Evolutionary conservation across 2,113 vertebrate species (phyloP).

Genomic region (Oceanites oceanicus): DNA sequence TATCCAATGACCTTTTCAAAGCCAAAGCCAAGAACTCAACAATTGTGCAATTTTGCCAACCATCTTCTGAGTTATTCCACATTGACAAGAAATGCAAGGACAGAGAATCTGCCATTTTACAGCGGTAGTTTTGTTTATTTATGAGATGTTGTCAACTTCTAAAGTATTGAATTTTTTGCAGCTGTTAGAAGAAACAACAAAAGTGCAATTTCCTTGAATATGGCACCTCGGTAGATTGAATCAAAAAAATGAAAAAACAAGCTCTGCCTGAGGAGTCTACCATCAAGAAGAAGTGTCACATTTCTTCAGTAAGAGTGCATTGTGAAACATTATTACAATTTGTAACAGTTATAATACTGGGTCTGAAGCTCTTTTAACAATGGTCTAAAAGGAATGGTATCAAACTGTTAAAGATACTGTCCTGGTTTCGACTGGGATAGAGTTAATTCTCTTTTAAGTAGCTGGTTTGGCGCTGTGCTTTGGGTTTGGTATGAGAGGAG

Average conservation of each 20-base stretch:
- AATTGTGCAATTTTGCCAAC: not conserved
- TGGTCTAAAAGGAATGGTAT: not conserved
- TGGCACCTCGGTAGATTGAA: not conserved
- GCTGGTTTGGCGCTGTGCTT: too few species aligned
- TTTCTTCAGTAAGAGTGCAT: not conserved
- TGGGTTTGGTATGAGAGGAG: too few species aligned
- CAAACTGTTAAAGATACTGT: not conserved
- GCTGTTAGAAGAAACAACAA: not conserved
- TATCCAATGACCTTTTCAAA: not conserved
- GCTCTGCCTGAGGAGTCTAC: not conserved
- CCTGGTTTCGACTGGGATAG: too few species aligned
- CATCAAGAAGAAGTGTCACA: fast-evolving
- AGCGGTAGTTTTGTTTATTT: not conserved
- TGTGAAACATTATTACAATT: not conserved
- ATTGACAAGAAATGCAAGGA: not conserved
- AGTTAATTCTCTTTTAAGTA: too few species aligned
- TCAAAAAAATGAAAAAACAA: not conserved
- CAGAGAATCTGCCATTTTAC: not conserved
- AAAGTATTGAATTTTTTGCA: not conserved
- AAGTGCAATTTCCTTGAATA: not conserved
- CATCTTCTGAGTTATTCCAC: not conserved
- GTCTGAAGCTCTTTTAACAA: not conserved
- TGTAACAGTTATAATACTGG: not conserved
- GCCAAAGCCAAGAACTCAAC: not conserved
- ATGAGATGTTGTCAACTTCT: not conserved